Base-by-base conservation (phyloP, 2,797 vertebrate genomes). In the Phoeniculus purpureus region DNA sequence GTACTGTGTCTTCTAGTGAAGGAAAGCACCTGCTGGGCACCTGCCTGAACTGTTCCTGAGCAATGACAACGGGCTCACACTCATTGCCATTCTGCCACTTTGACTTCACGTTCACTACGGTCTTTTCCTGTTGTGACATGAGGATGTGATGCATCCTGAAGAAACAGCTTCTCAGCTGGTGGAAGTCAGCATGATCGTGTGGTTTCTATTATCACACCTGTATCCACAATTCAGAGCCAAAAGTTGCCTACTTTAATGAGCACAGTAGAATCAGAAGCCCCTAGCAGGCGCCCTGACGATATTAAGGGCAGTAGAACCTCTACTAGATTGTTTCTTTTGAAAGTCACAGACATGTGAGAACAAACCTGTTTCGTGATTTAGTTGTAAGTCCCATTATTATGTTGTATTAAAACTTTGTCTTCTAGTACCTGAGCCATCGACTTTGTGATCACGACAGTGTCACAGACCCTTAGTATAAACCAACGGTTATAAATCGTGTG, bases 1-100 rank as follows among this genome's bases (percentile, higher is more conserved):
- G 59, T 68, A 61, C 48, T 45, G 26, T 3, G 0, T 31, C 27
- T 67, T 37, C 26, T 60, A 15, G 45, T 11, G 40, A 67, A 66
- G 61, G 9, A 74, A 22, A 48, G 34, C 14, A 81, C 43, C 27
- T 1, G 1, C 16, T 54, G 51, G 40, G 40, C 47, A 34, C 45
- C 27, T 58, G n/a, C 20, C 65, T 64, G 65, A 68, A 40, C 60
- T 76, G 8, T 50, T 62, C 21, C 51, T 29, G 31, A 68, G 32
- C 71, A 52, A 31, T 1, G 4, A 60, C 0, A 3, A 11, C 0
- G 0, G n/a, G 45, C 47, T 76, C 47, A 65, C 32, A 67, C 34
- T 40, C 64, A 47, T 21, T 61, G 20, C 37, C 6, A 0, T 85
- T 78, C 58, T 2, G 3, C 23, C 21, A 64, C 54, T 12, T 60